phyloP scores from a whole-genome alignment of 1,140 invertebrate species.

The Heliconius nattereri region DNA sequence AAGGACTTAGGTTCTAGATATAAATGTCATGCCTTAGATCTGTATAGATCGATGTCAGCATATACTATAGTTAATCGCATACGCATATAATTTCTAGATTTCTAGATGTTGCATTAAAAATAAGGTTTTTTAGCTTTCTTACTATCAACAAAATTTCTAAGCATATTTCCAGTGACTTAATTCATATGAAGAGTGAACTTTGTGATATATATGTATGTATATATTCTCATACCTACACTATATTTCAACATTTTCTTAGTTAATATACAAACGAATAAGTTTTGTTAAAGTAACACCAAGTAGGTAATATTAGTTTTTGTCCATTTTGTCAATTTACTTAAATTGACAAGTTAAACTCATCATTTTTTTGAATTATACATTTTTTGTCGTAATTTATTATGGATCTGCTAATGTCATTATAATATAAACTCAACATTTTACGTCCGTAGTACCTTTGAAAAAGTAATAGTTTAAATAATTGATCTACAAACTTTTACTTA shows the following conservation, averaged over 20 bases:
- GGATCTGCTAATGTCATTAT: slow-evolving; percentile 2
- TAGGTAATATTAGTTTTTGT: not conserved
- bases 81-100: not conserved
- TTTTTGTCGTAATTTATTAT: not conserved
- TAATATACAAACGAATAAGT: slow-evolving; percentile 1
- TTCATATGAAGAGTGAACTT: slow-evolving; percentile 35
- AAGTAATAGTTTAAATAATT: not conserved
- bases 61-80: slow-evolving; percentile 20
- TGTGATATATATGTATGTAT: slow-evolving; percentile 35
- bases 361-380: not conserved
- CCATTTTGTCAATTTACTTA: not conserved
- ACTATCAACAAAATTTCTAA: slow-evolving; percentile 7
- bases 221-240: slow-evolving; percentile 15
- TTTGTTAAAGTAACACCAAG: not conserved
- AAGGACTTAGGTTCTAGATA: slow-evolving; percentile 78
- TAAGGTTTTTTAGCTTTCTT: slow-evolving; percentile 1
- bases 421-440: slow-evolving; percentile 1
- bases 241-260: slow-evolving; percentile 9
- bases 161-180: slow-evolving; percentile 40
- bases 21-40: slow-evolving; percentile 44
- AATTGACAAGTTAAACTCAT: not conserved
- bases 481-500: not conserved
- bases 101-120: slow-evolving; percentile 7
- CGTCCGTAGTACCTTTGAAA: not conserved
- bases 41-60: slow-evolving; percentile 30